Evolutionary conservation across 2,888 invertebrate species (phyloP), one percentile per base, ranked within the genome.

Genomic region (Brachyopa scutellaris): DNA sequence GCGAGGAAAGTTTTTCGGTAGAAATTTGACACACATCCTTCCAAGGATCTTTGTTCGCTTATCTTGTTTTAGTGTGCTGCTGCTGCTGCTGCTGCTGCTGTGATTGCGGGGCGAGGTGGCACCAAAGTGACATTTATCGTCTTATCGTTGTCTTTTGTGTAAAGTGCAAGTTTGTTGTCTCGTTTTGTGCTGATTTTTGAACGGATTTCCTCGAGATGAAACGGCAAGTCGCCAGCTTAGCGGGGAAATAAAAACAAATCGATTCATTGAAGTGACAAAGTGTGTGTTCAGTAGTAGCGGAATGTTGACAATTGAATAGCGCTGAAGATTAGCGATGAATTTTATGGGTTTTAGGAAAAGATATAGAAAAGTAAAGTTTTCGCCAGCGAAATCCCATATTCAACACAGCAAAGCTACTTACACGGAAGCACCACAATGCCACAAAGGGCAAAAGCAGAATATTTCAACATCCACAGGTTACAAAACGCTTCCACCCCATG

Each of bases 101-200:
- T 69, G 62, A 74, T 67, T 79, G 67, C 33, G 55, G 47, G 31
- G 47, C n/a, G 55, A 45, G 29, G 31, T 11, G 17, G 26, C 55
- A 55, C 19, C 61, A 62, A 67, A 74, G 69, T 80, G 74, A 42
- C 55, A 55, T 74, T 80, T 80, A 74, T 79, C 74, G n/a, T 64
- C 57, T 55, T 62, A 62, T 80, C 47, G 67, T 42, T 69, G 42
- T n/a, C n/a, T n/a, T 42, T 33, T 64, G 38, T 59, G 72, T 57
- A 45, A 6, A 61, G 45, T 53, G 49, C 59, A 73, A 74, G 74
- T 67, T 80, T 80, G 73, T 62, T 62, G 79, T 69, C 33, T 62
- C 33, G 53, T 57, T 80, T 69, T 69, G 69, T 69, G 69, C 57
- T 80, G 61, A 69, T 69, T 74, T 74, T 57, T 57, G 74, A 61